Conservation (phyloP, 2,113 vertebrate species). For the Cyanoramphus novaezelandiae region DNA sequence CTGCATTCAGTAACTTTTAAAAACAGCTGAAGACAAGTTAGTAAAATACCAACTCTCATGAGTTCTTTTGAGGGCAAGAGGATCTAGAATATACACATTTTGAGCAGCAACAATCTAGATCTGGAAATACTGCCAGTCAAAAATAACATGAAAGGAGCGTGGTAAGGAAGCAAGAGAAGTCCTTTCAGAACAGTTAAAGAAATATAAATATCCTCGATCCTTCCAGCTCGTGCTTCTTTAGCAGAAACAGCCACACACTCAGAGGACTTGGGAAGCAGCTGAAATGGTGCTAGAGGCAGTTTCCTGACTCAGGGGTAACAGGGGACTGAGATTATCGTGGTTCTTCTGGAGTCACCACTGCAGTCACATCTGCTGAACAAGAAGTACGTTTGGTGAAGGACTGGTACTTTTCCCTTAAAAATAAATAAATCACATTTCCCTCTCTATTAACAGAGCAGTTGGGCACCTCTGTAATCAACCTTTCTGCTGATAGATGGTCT, state of each 20-base stretch:
- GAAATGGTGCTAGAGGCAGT: not conserved
- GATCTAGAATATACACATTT: not conserved
- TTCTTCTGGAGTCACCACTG: not conserved
- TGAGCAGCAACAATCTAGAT: not conserved
- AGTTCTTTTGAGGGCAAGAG: not conserved
- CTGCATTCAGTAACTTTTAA: not conserved
- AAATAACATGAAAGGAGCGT: not conserved
- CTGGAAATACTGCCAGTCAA: not conserved
- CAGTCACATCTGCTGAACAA: not conserved
- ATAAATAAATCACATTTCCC: not conserved
- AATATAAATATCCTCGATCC: not conserved
- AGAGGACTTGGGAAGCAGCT: not conserved
- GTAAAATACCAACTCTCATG: not conserved
- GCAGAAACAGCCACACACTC: not conserved
- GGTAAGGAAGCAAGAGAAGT: not conserved
- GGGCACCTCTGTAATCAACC: not conserved
- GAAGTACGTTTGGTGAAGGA: not conserved
- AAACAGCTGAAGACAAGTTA: not conserved
- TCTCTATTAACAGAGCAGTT: not conserved
- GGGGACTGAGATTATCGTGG: not conserved
- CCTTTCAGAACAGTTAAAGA: not conserved
- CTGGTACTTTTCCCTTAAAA: not conserved
- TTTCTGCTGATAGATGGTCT: not conserved
- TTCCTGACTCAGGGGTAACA: accelerated
- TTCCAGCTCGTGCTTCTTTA: not conserved